phyloP scores from a whole-genome alignment of 2,113 vertebrate genomes.

The Channa maculata region DNA sequence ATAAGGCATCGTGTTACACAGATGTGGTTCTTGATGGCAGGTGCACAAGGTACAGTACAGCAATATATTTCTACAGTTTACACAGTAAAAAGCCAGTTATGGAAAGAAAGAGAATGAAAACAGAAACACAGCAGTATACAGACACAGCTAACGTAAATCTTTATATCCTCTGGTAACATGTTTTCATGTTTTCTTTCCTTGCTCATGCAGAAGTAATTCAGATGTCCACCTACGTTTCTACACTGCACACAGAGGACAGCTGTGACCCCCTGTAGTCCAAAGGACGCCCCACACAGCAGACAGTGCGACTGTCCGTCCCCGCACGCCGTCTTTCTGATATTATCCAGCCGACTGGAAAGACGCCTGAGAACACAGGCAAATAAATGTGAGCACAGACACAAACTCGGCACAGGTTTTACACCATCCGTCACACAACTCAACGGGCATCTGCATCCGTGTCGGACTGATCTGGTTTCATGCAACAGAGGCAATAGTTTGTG shows the following conservation, averaged over 20 bases:
- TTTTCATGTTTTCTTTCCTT: neutral
- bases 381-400: neutral
- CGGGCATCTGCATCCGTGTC: constrained; percentile 3
- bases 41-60: constrained; percentile 33
- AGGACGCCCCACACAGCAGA: constrained; percentile 90
- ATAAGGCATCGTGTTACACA: constrained; percentile 14
- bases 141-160: neutral
- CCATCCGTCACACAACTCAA: neutral
- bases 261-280: constrained; percentile 84
- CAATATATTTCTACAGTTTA: constrained; percentile 49
- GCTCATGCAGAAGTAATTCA: neutral
- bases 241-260: constrained; percentile 92
- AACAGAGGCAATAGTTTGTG: constrained; percentile 4
- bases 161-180: neutral
- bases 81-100: neutral
- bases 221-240: constrained; percentile 87
- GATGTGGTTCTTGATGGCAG: constrained; percentile 34
- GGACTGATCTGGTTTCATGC: neutral
- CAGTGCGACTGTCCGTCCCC: constrained; percentile 91
- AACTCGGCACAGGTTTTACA: constrained; percentile 14
- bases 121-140: neutral
- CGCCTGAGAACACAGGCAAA: constrained; percentile 79
- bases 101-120: neutral
- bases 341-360: constrained; percentile 90
- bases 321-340: constrained; percentile 88